Evolutionary conservation across 2,888 invertebrate genomes (phyloP).

Genomic region (Dugesia japonica): DNA sequence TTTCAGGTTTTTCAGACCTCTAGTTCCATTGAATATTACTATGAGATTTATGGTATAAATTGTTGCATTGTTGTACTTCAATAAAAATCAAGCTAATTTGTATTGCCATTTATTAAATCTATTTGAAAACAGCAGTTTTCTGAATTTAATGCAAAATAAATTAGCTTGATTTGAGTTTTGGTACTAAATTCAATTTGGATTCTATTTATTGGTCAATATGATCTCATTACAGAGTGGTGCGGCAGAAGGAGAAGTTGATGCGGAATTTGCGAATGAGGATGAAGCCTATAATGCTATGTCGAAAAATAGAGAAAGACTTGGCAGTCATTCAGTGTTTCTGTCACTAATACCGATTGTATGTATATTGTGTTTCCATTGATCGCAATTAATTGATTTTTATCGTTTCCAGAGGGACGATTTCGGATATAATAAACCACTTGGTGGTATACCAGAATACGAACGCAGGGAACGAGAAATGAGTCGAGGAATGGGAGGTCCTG

Average conservation of each 20-base stretch:
- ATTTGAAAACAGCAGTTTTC: too few relatives aligned
- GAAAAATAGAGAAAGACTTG: background rate
- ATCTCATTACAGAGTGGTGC: background rate
- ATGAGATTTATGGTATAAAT: background rate
- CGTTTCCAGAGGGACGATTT: background rate
- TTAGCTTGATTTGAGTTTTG: too few relatives aligned
- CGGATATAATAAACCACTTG: background rate
- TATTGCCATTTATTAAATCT: too few relatives aligned
- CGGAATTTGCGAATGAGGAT: background rate
- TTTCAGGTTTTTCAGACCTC: background rate
- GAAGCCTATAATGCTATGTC: background rate
- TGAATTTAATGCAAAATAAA: too few relatives aligned
- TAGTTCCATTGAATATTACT: background rate
- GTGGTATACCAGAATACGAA: background rate
- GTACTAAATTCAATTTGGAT: too few relatives aligned
- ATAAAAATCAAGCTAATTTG: too few relatives aligned
- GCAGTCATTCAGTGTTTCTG: background rate
- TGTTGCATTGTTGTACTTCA: too few relatives aligned
- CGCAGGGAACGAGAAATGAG: background rate
- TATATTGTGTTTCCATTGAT: background rate
- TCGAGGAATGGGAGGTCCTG: background rate
- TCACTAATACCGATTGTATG: background rate
- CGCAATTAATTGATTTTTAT: background rate
- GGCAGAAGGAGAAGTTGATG: background rate
- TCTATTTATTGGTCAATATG: too few relatives aligned